Base-by-base conservation (phyloP, 1,140 invertebrate genomes). In the Odontomachus brunneus region DNA sequence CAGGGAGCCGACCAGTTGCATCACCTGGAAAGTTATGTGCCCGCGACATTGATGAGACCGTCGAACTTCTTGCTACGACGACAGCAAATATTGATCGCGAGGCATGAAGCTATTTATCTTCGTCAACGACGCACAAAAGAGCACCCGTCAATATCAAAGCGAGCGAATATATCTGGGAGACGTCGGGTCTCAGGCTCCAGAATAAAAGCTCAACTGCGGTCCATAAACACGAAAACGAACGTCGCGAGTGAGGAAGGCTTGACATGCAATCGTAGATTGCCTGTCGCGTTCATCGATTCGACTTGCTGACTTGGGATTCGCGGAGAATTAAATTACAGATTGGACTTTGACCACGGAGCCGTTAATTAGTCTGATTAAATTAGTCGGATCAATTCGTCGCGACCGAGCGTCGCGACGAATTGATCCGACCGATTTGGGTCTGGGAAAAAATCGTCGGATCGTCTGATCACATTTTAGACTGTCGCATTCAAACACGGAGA, bases 1-100 rank as follows among this genome's bases (percentile, higher is more conserved):
- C 53, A 97, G 93, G 0, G 97, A 97, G 38, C 96, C 96, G 17
- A 97, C 93, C 11, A 97, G 94, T 90, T 97, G 96, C 72, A 97
- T 94, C 38, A 94, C 93, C 93, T 94, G 67, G 7, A 87, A 89
- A 73, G 48, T 67, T 5, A 33, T 12, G 14, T 29, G 7, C 44
- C 11, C 24, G 51, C n/a, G 38, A 44, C 15, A 29, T 4, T 26
- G 24, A 22, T 26, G 17, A 53, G 9, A 66, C 4, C 38, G 12
- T 49, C 38, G 3, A 44, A 44, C 3, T 44, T 44, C 9, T 33
- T 7, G 38, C 38, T 11, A 7, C 38, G 38, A 44, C 38, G 38
- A 0, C 38, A 7, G 38, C 29, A 11, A 7, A 44, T 44, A 44
- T 66, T 15, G 17, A 38, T 24, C 44, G n/a, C 60, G 17, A 44